phyloP scores from a whole-genome alignment of 23 tunicate genomes.

The Oikopleura albicans region DNA sequence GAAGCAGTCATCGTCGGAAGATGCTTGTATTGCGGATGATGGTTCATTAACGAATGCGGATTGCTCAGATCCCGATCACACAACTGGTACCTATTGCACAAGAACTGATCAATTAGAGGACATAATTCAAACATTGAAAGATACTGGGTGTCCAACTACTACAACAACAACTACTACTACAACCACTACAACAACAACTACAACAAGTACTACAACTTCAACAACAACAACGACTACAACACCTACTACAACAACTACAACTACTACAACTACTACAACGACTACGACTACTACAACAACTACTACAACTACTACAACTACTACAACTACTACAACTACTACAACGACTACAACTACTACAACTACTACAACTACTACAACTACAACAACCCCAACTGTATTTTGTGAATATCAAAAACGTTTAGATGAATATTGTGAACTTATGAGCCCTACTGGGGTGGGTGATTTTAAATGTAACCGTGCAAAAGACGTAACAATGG shows the following conservation, averaged over 20 bases:
- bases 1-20: neutral
- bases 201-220: neutral
- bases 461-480: neutral
- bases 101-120: neutral
- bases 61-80: neutral
- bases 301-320: neutral
- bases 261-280: neutral
- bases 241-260: neutral
- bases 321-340: neutral
- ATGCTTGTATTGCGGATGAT: neutral
- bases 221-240: neutral
- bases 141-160: neutral
- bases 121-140: neutral
- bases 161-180: neutral
- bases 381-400: neutral
- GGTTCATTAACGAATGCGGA: neutral
- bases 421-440: neutral
- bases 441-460: neutral
- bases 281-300: neutral
- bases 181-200: neutral
- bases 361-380: neutral
- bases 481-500: neutral
- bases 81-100: neutral
- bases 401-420: neutral
- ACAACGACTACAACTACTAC: neutral